Conservation (phyloP, 2,888 invertebrate species). For the Odontothrips loti region DNA sequence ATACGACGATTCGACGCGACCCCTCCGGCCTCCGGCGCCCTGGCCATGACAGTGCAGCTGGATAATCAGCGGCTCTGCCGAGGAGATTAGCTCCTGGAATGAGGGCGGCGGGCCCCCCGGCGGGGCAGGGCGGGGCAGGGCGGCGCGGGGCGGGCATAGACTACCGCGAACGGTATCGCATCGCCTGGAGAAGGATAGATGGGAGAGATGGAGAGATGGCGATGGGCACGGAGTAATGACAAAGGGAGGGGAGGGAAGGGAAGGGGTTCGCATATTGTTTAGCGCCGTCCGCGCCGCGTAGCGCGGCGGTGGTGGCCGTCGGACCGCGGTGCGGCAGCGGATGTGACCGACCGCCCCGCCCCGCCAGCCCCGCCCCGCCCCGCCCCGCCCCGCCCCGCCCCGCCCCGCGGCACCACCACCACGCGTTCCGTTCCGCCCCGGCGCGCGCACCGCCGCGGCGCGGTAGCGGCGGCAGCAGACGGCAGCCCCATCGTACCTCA, state of each 20-base stretch:
- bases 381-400: constrained; percentile 9
- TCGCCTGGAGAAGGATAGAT: constrained; percentile 30
- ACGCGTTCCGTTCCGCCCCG: constrained; percentile 20
- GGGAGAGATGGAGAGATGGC: not conserved
- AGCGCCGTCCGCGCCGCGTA: constrained; percentile 30
- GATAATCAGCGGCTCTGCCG: no score
- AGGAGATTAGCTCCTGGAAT: no score
- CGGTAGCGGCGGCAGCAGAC: no score
- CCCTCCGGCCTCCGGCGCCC: no score
- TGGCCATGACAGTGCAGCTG: no score
- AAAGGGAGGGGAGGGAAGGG: not conserved
- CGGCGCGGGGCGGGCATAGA: not conserved
- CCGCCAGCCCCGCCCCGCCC: not conserved
- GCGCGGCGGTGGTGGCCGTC: constrained; percentile 31
- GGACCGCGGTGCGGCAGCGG: not conserved
- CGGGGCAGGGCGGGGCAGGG: not conserved
- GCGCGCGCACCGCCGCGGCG: not conserved
- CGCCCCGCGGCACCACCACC: not conserved
- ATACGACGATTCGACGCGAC: no score
- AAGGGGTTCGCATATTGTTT: constrained; percentile 31
- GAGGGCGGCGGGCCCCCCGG: no score
- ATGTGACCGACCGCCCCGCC: not conserved
- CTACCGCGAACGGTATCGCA: not conserved
- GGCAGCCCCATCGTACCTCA: not conserved
- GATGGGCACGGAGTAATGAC: no score